phyloP scores from a whole-genome alignment of 1,140 invertebrate species.

The Brachystomella parvula region DNA sequence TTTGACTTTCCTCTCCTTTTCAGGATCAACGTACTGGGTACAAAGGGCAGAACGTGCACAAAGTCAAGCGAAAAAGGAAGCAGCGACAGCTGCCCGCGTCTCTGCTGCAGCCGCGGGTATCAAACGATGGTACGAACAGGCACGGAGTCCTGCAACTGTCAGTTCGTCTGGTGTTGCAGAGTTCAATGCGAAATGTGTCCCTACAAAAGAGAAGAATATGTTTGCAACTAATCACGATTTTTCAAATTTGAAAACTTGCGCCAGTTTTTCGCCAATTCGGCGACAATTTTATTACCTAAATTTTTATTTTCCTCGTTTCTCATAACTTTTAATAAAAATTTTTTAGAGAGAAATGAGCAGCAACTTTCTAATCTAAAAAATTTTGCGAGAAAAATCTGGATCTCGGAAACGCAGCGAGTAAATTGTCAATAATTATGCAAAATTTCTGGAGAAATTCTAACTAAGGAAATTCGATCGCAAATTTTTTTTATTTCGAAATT shows the following conservation, averaged over 20 bases:
- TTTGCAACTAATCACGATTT: conserved; percentile 70
- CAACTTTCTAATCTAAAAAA: too few species aligned
- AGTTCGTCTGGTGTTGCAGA: conserved; percentile 68
- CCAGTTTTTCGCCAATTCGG: not conserved
- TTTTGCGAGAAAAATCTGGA: too few species aligned
- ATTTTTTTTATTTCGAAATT: too few species aligned
- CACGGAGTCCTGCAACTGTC: conserved; percentile 83
- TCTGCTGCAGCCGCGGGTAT: conserved; percentile 86
- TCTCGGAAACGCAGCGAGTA: too few species aligned
- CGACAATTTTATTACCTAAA: not conserved
- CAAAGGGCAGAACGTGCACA: conserved; percentile 72
- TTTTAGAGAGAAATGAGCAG: too few species aligned
- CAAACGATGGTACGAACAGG: conserved; percentile 75
- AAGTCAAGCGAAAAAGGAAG: conserved; percentile 58
- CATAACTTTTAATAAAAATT: too few species aligned
- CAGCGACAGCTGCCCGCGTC: conserved; percentile 69
- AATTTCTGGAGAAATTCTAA: too few species aligned
- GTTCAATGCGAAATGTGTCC: conserved; percentile 79
- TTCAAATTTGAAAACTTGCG: not conserved
- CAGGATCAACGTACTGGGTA: conserved; percentile 73
- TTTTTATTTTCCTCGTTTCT: too few species aligned
- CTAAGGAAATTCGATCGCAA: too few species aligned
- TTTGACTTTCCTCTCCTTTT: conserved; percentile 10
- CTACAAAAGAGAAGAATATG: conserved; percentile 68
- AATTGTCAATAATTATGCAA: too few species aligned